Conservation (phyloP, 2,888 invertebrate species). For the Orthonychiurus folsomi region DNA sequence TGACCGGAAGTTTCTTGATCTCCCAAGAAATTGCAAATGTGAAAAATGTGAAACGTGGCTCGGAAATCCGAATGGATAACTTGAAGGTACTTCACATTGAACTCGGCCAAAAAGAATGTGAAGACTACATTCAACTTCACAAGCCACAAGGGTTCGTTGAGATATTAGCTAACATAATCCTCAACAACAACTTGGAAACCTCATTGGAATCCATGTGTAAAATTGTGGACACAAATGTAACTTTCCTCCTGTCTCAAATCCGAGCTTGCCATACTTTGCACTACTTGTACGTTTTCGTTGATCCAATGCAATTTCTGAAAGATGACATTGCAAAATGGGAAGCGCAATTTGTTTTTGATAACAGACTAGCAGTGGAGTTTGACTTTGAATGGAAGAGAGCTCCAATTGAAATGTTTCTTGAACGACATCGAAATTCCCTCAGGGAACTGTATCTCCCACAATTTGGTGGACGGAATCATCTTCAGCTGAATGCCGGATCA, state of each 20-base stretch:
- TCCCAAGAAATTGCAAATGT: neutral
- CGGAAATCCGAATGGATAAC: neutral
- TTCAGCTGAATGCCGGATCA: neutral
- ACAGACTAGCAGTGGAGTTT: no score
- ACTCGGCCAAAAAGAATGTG: neutral
- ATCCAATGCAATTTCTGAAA: neutral
- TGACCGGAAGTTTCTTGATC: neutral
- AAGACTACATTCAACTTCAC: neutral
- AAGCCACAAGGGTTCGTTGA: neutral
- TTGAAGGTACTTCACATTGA: neutral
- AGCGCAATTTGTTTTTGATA: no score
- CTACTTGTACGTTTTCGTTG: neutral
- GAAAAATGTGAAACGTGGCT: neutral
- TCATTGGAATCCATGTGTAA: neutral
- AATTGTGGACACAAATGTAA: neutral
- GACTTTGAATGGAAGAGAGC: neutral
- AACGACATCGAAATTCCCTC: neutral
- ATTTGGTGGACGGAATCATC: neutral
- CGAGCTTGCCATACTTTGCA: neutral
- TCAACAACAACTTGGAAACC: neutral
- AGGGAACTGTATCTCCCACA: neutral
- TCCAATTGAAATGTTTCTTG: neutral
- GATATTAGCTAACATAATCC: neutral
- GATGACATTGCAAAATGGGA: neutral
- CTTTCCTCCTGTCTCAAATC: neutral